Evolutionary conservation across 2,113 vertebrate genomes (phyloP).

Genomic region (Phaethornis superciliosus): DNA sequence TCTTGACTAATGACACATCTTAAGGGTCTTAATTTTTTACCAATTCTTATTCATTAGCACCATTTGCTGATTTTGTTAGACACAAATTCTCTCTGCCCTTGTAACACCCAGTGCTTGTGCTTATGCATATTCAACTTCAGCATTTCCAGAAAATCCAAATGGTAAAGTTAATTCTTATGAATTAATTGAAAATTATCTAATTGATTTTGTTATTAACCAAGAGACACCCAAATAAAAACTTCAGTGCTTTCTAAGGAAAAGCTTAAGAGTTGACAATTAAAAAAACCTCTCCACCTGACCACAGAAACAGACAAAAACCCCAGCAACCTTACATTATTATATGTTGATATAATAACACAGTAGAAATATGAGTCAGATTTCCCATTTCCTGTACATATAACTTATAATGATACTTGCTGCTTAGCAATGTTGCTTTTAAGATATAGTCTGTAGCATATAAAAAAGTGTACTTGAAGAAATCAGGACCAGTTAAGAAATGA

Average conservation of each 20-base stretch:
- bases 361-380: constrained; percentile 12
- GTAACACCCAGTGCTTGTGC: background rate
- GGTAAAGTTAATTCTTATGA: background rate
- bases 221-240: background rate
- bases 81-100: background rate
- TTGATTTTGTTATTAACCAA: constrained; percentile 7
- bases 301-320: background rate
- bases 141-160: background rate
- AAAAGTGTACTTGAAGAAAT: background rate
- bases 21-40: background rate
- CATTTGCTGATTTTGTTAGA: background rate
- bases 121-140: background rate
- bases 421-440: background rate
- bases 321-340: background rate
- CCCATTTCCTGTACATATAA: background rate
- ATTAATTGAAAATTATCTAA: background rate
- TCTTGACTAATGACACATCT: background rate
- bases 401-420: constrained; percentile 13
- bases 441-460: background rate
- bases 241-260: background rate
- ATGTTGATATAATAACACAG: background rate
- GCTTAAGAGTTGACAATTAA: background rate
- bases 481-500: constrained; percentile 27
- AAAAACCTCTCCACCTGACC: background rate
- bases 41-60: background rate